Evolutionary conservation across 1,140 invertebrate species (phyloP), one percentile per base, ranked within the genome.

Genomic region (Stegodyphus dumicola): DNA sequence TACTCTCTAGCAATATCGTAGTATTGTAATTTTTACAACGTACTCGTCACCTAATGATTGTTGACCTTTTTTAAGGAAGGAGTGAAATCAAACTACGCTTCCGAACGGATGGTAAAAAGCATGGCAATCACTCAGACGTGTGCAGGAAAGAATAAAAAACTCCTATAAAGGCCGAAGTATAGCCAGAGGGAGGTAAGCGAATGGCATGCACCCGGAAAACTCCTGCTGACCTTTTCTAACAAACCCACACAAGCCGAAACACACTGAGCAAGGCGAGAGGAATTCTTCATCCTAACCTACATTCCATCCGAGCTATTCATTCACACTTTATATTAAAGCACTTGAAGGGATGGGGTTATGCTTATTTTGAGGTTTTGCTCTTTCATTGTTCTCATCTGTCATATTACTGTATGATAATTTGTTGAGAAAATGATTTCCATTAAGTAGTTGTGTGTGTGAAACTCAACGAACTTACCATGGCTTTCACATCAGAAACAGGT

Each of bases 201-300:
- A 54, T 52, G 65, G 66, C 52, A 52, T 51, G 66, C 77, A 70
- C 77, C 77, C 77, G 77, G 77, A 78, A 78, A 74, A 69, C 11
- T 5, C n/a, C 33, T 33, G 11, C 54, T 78, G 77, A 78, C 77
- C 77, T 78, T 78, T 78, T 49, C 18, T 17, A 66, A 33, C 52
- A 53, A 69, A 33, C 69, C 69, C 49, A 71, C 69, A 51, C 69
- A 71, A 71, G 9, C 69, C 66, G 18, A 15, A 67, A 67, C 2
- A 7, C 7, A 9, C 49, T 51, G 69, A n/a, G 6, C 48, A 56
- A 33, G 33, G 33, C 15, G 15, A 11, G 51, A 78, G 60, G 77
- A 78, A 65, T 74, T 78, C 64, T 56, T 69, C 33, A 33, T 65
- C 69, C 65, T 78, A 78, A 78, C 77, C 77, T 78, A 78, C 60